phyloP scores from a whole-genome alignment of 2,113 vertebrate species.

The Caracal caracal region DNA sequence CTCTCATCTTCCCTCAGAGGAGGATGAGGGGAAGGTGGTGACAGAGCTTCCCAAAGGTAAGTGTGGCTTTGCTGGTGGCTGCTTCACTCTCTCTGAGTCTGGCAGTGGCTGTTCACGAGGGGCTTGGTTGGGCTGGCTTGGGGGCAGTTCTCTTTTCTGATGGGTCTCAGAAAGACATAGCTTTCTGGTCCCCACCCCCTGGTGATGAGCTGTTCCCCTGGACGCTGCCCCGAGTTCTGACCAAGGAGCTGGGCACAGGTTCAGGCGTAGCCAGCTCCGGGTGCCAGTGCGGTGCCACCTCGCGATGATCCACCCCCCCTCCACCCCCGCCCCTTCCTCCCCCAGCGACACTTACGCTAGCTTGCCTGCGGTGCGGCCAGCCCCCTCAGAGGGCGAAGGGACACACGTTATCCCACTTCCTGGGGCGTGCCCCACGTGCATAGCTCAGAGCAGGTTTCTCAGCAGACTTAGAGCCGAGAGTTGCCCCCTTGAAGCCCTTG shows the following conservation, averaged over 20 bases:
- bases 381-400: background rate
- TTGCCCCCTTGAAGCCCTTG: background rate
- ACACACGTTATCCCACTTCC: too few relatives aligned
- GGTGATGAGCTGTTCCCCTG: background rate
- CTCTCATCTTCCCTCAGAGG: slow-evolving; percentile 73
- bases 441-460: background rate
- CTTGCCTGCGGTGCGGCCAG: background rate
- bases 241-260: background rate
- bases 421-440: fast-evolving
- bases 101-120: background rate
- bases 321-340: background rate
- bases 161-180: background rate
- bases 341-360: fast-evolving
- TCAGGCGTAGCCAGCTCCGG: background rate
- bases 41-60: slow-evolving; percentile 57
- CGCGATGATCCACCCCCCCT: background rate
- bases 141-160: background rate
- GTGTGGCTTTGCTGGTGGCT: background rate
- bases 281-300: background rate
- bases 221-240: background rate
- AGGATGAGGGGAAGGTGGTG: slow-evolving; percentile 62
- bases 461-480: background rate
- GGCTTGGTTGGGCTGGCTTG: background rate
- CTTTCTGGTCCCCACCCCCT: background rate
- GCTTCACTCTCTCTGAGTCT: background rate